Evolutionary conservation across 2,797 vertebrate species (phyloP).

Genomic region (Fringilla coelebs): DNA sequence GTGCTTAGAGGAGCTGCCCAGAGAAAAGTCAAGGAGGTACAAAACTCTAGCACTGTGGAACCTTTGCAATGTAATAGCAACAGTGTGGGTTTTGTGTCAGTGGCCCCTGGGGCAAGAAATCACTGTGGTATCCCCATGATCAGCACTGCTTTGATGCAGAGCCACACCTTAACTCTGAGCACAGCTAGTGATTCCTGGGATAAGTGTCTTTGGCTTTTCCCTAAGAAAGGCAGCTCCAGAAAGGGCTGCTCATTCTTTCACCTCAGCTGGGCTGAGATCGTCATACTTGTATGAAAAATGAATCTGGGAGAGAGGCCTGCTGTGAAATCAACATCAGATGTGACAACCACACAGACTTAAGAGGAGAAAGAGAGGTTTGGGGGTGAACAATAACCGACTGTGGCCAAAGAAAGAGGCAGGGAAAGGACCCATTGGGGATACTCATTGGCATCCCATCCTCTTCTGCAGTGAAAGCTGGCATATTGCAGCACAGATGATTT

Average conservation of each 20-base stretch:
- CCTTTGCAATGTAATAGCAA: no score
- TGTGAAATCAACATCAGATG: neutral
- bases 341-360: neutral
- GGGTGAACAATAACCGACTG: neutral
- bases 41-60: no score
- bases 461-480: constrained; percentile 3
- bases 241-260: neutral
- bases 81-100: neutral
- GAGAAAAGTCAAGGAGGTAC: no score
- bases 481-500: constrained; percentile 53
- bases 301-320: neutral
- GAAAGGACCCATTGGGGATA: neutral
- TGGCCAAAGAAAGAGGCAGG: neutral
- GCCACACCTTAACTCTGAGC: neutral
- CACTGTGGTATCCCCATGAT: neutral
- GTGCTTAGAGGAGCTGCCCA: no score
- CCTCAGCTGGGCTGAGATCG: neutral
- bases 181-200: neutral
- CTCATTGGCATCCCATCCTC: neutral
- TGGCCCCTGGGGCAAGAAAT: neutral
- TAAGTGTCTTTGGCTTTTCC: neutral
- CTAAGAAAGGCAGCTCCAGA: neutral
- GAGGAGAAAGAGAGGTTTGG: neutral
- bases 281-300: neutral
- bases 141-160: neutral